A percentile compares a stretch with the other conserved stretches of the same genome.
These are phyloP conservation scores for Perithous albicinctus DNA, from an alignment of 2,888 invertebrate species.

Conservation along the genomic window DNA sequence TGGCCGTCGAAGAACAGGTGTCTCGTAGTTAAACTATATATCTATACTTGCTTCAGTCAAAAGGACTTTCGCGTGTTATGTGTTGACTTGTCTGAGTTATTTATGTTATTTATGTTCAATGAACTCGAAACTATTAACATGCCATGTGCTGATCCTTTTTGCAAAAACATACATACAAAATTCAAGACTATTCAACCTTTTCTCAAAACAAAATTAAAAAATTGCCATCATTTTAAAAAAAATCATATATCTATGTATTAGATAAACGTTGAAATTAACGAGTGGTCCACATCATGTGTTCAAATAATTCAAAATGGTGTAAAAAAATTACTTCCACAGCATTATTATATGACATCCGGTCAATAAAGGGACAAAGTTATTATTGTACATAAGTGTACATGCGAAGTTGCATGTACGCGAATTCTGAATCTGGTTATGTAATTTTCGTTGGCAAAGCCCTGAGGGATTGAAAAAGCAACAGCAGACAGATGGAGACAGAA, in stretches of 20 bases:
- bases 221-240: too few species aligned
- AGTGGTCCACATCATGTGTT: too few species aligned
- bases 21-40: constrained; percentile 32
- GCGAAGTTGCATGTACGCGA: constrained; percentile 26
- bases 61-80: constrained; percentile 3
- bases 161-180: too few species aligned
- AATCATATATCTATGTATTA: too few species aligned
- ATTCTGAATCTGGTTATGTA: constrained; percentile 67
- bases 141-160: too few species aligned
- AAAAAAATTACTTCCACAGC: too few species aligned
- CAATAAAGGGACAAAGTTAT: constrained; percentile 13
- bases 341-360: not conserved
- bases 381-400: constrained; percentile 31
- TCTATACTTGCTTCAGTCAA: not conserved
- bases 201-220: too few species aligned
- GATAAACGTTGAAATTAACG: too few species aligned
- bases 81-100: not conserved
- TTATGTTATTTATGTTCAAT: too few species aligned
- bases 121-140: too few species aligned
- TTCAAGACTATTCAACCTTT: too few species aligned
- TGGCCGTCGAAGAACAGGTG: constrained; percentile 46
- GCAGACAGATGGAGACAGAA: constrained; percentile 7
- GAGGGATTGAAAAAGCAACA: constrained; percentile 61
- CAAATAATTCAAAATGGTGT: too few species aligned
- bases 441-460: constrained; percentile 76